A percentile compares a stretch with the other conserved stretches of the same genome.
Evolutionary conservation across 2,888 invertebrate species (phyloP).

Genomic region (Odontomyia ornata): DNA sequence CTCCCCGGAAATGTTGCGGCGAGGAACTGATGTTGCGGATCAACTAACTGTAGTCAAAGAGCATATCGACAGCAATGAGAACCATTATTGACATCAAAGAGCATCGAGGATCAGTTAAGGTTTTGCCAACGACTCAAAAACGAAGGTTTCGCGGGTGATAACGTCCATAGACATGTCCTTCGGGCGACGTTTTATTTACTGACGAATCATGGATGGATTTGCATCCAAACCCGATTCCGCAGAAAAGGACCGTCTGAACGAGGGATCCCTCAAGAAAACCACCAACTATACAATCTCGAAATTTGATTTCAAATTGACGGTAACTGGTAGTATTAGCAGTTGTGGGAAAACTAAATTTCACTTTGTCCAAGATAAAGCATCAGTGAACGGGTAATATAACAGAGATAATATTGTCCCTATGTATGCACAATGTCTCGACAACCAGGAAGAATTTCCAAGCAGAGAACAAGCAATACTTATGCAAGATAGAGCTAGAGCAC

Average conservation of each 20-base stretch:
- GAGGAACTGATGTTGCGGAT: not conserved
- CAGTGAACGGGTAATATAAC: not conserved
- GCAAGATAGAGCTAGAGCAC: not conserved
- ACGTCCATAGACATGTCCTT: not conserved
- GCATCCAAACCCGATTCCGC: not conserved
- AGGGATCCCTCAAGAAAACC: not conserved
- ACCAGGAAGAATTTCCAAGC: not conserved
- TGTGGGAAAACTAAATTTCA: not conserved
- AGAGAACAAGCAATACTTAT: not conserved
- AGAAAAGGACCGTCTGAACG: not conserved
- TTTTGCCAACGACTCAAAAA: too few relatives aligned
- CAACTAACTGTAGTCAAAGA: not conserved
- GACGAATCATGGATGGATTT: not conserved
- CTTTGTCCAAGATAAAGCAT: too few relatives aligned
- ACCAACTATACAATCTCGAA: not conserved
- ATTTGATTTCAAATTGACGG: not conserved
- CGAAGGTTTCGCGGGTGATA: not conserved
- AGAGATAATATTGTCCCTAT: not conserved
- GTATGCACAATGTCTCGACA: not conserved
- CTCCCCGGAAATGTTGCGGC: too few relatives aligned
- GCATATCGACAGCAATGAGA: not conserved
- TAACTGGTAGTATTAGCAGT: not conserved
- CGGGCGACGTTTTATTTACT: not conserved
- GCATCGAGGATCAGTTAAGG: not conserved
- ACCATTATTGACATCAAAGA: not conserved